Conservation (phyloP, 2,797 vertebrate species). For the Arremon brunneinucha region DNA sequence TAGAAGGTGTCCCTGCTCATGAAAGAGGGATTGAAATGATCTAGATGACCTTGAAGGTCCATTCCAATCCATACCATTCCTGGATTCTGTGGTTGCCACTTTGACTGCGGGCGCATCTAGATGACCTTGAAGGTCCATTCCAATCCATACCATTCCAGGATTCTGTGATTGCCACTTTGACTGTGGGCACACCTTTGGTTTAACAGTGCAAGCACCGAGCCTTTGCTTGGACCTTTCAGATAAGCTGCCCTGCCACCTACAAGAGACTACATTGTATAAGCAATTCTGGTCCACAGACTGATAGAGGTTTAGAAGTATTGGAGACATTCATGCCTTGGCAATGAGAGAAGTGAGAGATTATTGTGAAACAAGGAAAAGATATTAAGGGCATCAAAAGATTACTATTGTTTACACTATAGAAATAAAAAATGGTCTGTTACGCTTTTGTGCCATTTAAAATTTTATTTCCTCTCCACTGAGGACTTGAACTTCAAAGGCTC, state of each 20-base stretch:
- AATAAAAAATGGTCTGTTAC: neutral
- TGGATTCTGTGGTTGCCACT: neutral
- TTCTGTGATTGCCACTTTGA: neutral
- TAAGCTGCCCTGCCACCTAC: neutral
- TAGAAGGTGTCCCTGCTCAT: neutral
- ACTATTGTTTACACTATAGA: neutral
- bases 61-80: neutral
- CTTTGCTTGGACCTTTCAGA: neutral
- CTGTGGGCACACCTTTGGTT: neutral
- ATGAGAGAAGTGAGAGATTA: neutral
- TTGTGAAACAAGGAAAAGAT: neutral
- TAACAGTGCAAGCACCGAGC: neutral
- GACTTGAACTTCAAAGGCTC: neutral
- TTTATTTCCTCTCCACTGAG: neutral
- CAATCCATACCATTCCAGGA: too few species aligned
- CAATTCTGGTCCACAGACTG: neutral
- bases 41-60: neutral
- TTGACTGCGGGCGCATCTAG: too few species aligned
- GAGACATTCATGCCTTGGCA: accelerated
- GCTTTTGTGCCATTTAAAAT: neutral
- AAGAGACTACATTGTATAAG: neutral
- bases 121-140: neutral
- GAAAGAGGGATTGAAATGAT: neutral
- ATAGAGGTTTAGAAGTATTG: neutral
- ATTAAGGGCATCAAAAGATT: neutral